A percentile compares a stretch with the other conserved stretches of the same genome.
Conservation (phyloP, 1,140 invertebrate species). For the Caenorhabditis remanei region DNA sequence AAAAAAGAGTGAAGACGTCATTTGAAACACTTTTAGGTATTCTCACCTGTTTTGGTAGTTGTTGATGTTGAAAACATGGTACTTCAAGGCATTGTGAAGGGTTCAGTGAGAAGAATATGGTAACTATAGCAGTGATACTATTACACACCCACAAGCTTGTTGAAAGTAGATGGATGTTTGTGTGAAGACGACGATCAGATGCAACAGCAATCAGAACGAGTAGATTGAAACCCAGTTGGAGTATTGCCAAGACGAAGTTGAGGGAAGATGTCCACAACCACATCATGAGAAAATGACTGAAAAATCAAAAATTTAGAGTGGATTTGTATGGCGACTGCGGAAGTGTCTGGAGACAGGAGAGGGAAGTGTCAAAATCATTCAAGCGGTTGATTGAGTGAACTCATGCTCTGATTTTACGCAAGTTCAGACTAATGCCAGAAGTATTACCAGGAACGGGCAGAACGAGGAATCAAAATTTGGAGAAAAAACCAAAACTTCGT, state of each 20-base stretch:
- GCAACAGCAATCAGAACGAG: slow-evolving; percentile 35
- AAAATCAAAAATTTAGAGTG: not conserved
- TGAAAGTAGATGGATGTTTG: slow-evolving; percentile 14
- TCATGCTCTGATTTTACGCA: not conserved
- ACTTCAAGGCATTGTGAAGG: slow-evolving; percentile 38
- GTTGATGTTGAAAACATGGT: slow-evolving; percentile 32
- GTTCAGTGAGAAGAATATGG: slow-evolving; percentile 44
- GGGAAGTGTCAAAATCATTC: slow-evolving; percentile 11
- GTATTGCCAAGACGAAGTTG: slow-evolving; percentile 49
- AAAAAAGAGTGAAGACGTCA: not conserved
- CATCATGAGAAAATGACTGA: slow-evolving; percentile 26
- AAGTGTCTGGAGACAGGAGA: slow-evolving; percentile 18
- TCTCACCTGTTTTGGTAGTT: slow-evolving; percentile 38
- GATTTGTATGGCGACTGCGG: not conserved
- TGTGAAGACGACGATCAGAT: slow-evolving; percentile 39
- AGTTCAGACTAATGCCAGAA: not conserved
- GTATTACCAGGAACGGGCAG: not conserved
- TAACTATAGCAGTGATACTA: slow-evolving; percentile 42
- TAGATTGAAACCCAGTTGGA: slow-evolving; percentile 52
- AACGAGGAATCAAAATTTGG: not conserved
- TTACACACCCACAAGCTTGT: slow-evolving; percentile 40
- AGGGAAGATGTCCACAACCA: slow-evolving; percentile 46
- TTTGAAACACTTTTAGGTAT: not conserved
- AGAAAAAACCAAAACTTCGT: not conserved
- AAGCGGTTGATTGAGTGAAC: slow-evolving; percentile 11